These are phyloP conservation scores for Morone saxatilis DNA, from an alignment of 2,113 vertebrate species.

Conservation along the genomic window DNA sequence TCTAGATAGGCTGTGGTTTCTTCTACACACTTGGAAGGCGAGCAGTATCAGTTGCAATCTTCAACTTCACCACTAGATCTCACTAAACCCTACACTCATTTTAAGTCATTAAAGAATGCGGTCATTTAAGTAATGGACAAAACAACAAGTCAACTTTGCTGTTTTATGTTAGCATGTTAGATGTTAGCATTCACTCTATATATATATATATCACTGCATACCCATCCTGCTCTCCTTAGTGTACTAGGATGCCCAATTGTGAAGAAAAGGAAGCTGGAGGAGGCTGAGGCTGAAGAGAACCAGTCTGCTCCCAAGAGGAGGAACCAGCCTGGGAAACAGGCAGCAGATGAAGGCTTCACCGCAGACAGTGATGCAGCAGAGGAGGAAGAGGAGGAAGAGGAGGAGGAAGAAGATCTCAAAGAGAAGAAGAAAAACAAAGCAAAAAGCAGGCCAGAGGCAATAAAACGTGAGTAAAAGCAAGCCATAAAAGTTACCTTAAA, in stretches of 20 bases:
- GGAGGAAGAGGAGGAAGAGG: conserved; percentile 79
- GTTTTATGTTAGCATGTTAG: not conserved
- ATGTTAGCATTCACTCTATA: not conserved
- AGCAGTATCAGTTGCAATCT: no score
- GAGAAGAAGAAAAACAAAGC: conserved; percentile 58
- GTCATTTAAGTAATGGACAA: not conserved
- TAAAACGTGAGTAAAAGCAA: conserved; percentile 63
- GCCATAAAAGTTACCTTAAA: not conserved
- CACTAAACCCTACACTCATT: no score
- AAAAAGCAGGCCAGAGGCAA: conserved; percentile 45
- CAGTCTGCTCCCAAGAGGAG: conserved; percentile 90
- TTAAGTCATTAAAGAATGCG: no score
- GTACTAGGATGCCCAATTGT: conserved; percentile 94
- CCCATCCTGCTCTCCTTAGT: conserved; percentile 72
- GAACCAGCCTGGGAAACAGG: conserved; percentile 88
- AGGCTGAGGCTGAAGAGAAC: conserved; percentile 85
- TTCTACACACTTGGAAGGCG: no score
- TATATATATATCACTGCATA: no score
- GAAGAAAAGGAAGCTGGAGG: conserved; percentile 96
- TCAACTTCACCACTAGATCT: no score
- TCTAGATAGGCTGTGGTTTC: no score
- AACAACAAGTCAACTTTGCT: not conserved
- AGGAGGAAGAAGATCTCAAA: conserved; percentile 67
- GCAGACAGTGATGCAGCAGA: conserved; percentile 90
- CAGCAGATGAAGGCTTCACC: conserved; percentile 88